Percentiles rank a stretch among this genome's conserved stretches.
Evolutionary conservation across 2,797 vertebrate genomes (phyloP).

Genomic region (Xenops minutus): DNA sequence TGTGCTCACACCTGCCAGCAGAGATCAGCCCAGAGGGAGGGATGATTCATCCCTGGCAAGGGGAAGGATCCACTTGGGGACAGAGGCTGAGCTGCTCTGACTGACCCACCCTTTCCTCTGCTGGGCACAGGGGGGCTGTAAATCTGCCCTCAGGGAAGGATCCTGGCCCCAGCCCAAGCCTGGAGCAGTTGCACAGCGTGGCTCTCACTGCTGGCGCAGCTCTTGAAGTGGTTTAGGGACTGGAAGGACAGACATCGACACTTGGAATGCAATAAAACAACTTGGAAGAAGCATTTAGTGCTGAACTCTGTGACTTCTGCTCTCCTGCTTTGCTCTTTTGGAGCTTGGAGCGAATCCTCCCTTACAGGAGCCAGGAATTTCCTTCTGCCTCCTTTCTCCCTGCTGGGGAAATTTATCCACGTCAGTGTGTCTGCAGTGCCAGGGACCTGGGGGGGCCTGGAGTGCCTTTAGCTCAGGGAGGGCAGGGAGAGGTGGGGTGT

Average conservation of each 20-base stretch:
- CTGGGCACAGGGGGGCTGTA: not conserved
- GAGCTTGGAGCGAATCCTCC: not conserved
- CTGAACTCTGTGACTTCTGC: not conserved
- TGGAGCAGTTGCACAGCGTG: not conserved
- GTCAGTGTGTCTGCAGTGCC: fast-evolving
- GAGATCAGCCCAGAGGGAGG: not conserved
- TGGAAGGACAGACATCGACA: not conserved
- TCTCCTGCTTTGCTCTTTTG: not conserved
- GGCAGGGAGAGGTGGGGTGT: no score
- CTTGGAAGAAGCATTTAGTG: not conserved
- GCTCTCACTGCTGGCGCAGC: not conserved
- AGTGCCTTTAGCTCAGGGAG: not conserved
- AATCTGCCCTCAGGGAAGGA: not conserved
- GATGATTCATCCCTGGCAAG: not conserved
- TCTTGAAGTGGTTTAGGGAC: not conserved
- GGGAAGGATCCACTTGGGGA: not conserved
- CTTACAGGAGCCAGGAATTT: not conserved
- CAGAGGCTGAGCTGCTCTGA: not conserved
- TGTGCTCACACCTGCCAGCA: not conserved
- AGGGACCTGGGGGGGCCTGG: not conserved
- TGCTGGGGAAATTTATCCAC: not conserved
- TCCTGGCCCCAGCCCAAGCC: not conserved
- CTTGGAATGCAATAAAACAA: not conserved
- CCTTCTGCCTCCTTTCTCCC: not conserved
- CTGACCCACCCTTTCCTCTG: not conserved